Evolutionary conservation across 2,888 invertebrate genomes (phyloP).

Genomic region (Catocala fraxini): DNA sequence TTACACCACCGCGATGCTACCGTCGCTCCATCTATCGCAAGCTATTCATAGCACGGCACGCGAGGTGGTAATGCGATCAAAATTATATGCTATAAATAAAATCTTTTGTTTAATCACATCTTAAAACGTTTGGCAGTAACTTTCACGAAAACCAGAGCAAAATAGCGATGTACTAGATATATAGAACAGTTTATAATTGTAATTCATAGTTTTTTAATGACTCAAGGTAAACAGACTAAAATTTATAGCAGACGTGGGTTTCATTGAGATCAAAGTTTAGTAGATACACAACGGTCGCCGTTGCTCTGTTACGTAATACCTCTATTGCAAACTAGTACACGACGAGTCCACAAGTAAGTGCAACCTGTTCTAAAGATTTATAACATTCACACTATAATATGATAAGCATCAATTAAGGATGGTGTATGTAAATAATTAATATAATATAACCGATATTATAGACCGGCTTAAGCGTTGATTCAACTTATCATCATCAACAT

Average conservation of each 20-base stretch:
- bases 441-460: too few species aligned
- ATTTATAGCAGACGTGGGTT: constrained; percentile 22
- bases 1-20: constrained; percentile 24
- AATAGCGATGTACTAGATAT: constrained; percentile 14
- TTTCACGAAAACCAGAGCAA: constrained; percentile 20
- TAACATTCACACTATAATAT: too few species aligned
- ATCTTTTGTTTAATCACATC: constrained; percentile 1
- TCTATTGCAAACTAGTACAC: constrained; percentile 1
- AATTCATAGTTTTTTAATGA: constrained; percentile 23
- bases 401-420: too few species aligned
- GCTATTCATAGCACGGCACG: constrained; percentile 38
- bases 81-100: constrained; percentile 2
- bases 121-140: constrained; percentile 13
- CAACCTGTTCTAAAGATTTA: too few species aligned
- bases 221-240: constrained; percentile 20
- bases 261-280: constrained; percentile 20
- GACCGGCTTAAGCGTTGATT: too few species aligned
- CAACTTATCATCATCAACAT: too few species aligned
- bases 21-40: constrained; percentile 25
- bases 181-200: constrained; percentile 20
- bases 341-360: neutral
- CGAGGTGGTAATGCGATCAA: constrained; percentile 18
- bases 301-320: neutral
- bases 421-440: too few species aligned
- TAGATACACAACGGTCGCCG: constrained; percentile 4